Conservation (phyloP, 1,140 invertebrate species). For the Palaemon carinicauda region DNA sequence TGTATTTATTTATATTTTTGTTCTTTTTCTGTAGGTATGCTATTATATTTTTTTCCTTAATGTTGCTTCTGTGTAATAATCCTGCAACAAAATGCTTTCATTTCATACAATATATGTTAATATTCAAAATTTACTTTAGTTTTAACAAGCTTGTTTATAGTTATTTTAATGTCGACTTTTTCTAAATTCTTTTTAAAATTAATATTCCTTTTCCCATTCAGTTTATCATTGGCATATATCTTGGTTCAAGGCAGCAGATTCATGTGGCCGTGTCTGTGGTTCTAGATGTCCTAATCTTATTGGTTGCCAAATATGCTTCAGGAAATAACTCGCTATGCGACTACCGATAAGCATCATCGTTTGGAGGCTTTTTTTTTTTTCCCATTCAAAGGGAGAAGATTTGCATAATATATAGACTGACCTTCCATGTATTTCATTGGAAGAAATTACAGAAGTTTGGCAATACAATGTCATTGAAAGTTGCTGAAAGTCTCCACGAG, state of each 20-base stretch:
- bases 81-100: slow-evolving; percentile 44
- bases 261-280: background rate
- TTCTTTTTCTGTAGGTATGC: slow-evolving; percentile 12
- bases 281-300: no score
- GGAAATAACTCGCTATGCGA: background rate
- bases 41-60: slow-evolving; percentile 12
- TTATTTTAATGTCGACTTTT: slow-evolving; percentile 24
- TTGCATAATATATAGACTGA: no score
- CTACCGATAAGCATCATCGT: background rate
- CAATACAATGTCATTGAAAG: no score
- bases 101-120: slow-evolving; percentile 50
- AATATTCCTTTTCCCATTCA: background rate
- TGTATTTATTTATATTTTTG: slow-evolving; percentile 19
- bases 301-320: slow-evolving; percentile 2
- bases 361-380: no score
- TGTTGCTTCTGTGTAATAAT: no score
- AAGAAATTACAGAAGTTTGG: no score
- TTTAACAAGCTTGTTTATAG: slow-evolving; percentile 9
- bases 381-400: no score
- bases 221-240: background rate
- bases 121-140: background rate
- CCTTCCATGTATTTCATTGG: no score
- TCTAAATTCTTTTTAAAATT: slow-evolving; percentile 7
- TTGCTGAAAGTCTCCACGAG: no score
- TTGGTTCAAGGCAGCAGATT: background rate